Evolutionary conservation across 37 sponge, comb jelly and placozoan species (phyloP).

Genomic region (Spongia lamella): DNA sequence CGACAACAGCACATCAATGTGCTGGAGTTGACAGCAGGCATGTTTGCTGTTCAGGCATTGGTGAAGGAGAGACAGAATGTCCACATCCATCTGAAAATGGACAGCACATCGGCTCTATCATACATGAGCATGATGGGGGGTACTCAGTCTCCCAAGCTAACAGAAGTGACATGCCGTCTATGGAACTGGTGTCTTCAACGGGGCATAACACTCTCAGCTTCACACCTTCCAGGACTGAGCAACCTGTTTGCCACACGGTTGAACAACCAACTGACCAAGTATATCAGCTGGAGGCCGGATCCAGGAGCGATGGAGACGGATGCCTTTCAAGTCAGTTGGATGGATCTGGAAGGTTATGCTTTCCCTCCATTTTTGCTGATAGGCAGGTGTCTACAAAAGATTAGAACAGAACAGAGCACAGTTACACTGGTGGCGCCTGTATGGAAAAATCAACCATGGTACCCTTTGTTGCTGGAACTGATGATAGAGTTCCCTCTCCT

Average conservation of each 20-base stretch:
- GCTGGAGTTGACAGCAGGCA: constrained; percentile 43
- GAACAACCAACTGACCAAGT: constrained; percentile 44
- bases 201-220: constrained; percentile 38
- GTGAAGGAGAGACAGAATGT: background rate
- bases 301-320: constrained; percentile 45
- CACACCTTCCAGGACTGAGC: constrained; percentile 38
- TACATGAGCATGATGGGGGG: constrained; percentile 59
- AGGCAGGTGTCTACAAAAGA: constrained; percentile 43
- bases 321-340: constrained; percentile 26
- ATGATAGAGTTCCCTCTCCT: constrained; percentile 18
- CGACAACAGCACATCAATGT: constrained; percentile 40
- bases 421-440: constrained; percentile 33
- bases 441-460: constrained; percentile 52
- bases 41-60: constrained; percentile 24
- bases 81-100: constrained; percentile 17
- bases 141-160: constrained; percentile 9
- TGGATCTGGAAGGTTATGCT: constrained; percentile 24
- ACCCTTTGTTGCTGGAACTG: constrained; percentile 28
- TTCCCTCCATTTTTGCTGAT: constrained; percentile 62
- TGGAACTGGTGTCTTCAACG: constrained; percentile 58
- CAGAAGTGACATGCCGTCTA: background rate
- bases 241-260: constrained; percentile 54
- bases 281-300: constrained; percentile 54
- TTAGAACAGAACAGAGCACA: constrained; percentile 4
- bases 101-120: constrained; percentile 30